A percentile compares a stretch with the other conserved stretches of the same genome.
phyloP scores from a whole-genome alignment of 2,797 vertebrate species.

The Lagodon rhomboides region DNA sequence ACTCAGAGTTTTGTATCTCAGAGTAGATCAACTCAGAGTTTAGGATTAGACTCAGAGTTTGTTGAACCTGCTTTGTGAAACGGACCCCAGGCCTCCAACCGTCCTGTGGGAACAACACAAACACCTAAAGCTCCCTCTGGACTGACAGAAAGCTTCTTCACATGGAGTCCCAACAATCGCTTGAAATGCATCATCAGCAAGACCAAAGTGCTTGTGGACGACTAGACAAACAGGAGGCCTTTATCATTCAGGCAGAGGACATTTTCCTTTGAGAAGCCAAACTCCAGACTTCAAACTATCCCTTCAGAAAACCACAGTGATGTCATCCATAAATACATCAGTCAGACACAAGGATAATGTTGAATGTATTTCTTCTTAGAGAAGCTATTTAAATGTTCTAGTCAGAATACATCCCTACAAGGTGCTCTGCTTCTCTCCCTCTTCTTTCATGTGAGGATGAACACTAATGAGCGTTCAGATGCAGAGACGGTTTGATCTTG shows the following conservation, averaged over 20 bases:
- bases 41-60: too few relatives aligned
- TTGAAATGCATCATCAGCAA: background rate
- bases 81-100: background rate
- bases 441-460: background rate
- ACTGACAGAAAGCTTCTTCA: background rate
- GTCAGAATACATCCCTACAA: background rate
- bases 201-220: background rate
- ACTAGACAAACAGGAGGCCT: background rate
- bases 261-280: background rate
- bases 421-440: background rate
- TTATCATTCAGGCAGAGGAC: too few relatives aligned
- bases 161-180: background rate
- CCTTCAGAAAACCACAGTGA: background rate
- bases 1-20: too few relatives aligned
- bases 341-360: background rate
- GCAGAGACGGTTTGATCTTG: background rate
- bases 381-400: background rate
- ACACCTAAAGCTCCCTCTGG: background rate
- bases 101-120: background rate
- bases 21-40: too few relatives aligned
- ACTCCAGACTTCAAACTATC: background rate
- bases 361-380: background rate
- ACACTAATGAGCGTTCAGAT: slow-evolving; percentile 2
- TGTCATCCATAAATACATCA: background rate
- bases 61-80: too few relatives aligned